Conservation (phyloP, 2,888 invertebrate species). For the Cerastis leucographa region DNA sequence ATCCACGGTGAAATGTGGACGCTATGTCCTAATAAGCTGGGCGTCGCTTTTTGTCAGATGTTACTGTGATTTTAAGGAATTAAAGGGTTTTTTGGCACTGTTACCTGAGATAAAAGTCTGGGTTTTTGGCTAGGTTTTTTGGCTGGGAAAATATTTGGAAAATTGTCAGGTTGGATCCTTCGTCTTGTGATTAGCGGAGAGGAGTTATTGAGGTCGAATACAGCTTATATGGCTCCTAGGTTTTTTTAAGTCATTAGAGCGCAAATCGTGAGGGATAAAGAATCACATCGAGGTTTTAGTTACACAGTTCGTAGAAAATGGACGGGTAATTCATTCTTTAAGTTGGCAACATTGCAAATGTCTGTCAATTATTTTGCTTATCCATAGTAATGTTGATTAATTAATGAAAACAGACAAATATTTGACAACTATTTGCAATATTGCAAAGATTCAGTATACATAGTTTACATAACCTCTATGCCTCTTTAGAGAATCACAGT, state of each 20-base stretch:
- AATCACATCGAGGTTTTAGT: background rate
- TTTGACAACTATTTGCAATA: background rate
- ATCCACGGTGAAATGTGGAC: slow-evolving; percentile 68
- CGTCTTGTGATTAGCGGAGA: slow-evolving; percentile 19
- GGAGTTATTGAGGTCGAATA: slow-evolving; percentile 20
- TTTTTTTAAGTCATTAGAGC: slow-evolving; percentile 14
- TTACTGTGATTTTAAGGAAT: slow-evolving; percentile 49
- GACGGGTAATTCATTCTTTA: background rate
- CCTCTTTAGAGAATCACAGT: background rate
- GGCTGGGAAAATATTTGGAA: background rate
- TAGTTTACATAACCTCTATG: background rate
- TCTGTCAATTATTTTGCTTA: background rate
- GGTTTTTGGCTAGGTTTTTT: slow-evolving; percentile 12
- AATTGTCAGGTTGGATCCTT: background rate
- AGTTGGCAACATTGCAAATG: background rate
- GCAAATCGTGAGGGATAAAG: too few relatives aligned
- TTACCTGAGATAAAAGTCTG: slow-evolving; percentile 34
- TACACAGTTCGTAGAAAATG: background rate
- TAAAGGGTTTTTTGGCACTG: slow-evolving; percentile 35
- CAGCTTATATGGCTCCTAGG: slow-evolving; percentile 14
- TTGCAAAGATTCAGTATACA: background rate
- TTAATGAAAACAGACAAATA: background rate
- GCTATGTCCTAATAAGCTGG: slow-evolving; percentile 58
- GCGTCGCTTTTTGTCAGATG: slow-evolving; percentile 46
- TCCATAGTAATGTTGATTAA: background rate